Evolutionary conservation across 1,140 invertebrate species (phyloP).

Genomic region (Papilio aristodemus): DNA sequence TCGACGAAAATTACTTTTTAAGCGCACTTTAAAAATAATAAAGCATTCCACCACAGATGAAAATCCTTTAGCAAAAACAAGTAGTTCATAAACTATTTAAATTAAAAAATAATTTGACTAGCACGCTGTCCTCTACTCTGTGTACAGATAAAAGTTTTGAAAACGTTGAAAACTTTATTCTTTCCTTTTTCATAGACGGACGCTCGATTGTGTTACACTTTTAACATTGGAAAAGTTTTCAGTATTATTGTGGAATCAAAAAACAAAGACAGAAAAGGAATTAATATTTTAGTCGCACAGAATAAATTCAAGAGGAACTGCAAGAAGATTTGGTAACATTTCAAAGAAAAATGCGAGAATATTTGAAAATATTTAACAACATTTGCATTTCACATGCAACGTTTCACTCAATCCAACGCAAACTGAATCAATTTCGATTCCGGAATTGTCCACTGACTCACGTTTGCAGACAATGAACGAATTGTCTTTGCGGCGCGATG

Average conservation of each 20-base stretch:
- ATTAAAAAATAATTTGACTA: conserved; percentile 2
- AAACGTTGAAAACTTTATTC: not conserved
- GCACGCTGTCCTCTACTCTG: not conserved
- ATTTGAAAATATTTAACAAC: conserved; percentile 9
- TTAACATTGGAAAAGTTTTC: no score
- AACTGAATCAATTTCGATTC: conserved; percentile 29
- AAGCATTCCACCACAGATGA: not conserved
- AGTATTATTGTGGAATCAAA: not conserved
- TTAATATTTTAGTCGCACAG: no score
- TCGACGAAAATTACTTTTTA: not conserved
- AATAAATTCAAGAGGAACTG: no score
- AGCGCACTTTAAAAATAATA: not conserved
- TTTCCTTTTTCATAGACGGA: not conserved
- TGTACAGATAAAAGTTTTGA: not conserved
- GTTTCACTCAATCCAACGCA: conserved; percentile 19
- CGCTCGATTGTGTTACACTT: no score
- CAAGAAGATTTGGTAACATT: no score
- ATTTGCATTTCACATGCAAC: not conserved
- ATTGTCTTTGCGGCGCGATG: conserved; percentile 17
- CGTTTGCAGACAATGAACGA: conserved; percentile 21
- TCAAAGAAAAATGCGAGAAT: no score
- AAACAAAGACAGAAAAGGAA: no score
- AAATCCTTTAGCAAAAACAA: not conserved
- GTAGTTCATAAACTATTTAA: conserved; percentile 5
- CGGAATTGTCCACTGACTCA: conserved; percentile 23